Percentiles rank a stretch among this genome's conserved stretches.
These are phyloP conservation scores for Danio kyathit DNA, from an alignment of 2,797 vertebrate genomes.

Conservation along the genomic window DNA sequence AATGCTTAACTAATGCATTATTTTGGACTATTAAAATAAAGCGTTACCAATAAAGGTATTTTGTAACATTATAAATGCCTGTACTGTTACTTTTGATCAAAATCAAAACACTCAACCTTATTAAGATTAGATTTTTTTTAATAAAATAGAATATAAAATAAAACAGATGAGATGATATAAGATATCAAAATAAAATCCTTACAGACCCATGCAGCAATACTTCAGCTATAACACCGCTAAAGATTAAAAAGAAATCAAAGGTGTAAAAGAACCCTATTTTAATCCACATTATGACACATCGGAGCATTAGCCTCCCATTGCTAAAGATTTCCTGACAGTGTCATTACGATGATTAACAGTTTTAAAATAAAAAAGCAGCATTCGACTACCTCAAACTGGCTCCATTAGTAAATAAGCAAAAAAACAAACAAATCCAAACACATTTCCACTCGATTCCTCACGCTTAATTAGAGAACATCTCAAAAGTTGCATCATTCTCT, in stretches of 20 bases:
- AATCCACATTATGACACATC: not conserved
- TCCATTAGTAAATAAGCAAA: constrained; percentile 11
- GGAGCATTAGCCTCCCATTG: not conserved
- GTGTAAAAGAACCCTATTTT: not conserved
- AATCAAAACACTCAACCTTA: too few relatives aligned
- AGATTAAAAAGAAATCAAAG: constrained; percentile 29
- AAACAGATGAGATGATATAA: too few relatives aligned
- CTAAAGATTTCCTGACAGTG: constrained; percentile 5
- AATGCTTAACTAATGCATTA: too few relatives aligned
- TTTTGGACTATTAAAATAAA: too few relatives aligned
- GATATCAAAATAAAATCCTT: too few relatives aligned
- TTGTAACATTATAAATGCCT: too few relatives aligned
- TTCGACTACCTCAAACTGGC: constrained; percentile 11
- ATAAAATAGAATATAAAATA: too few relatives aligned
- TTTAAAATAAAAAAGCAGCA: not conserved
- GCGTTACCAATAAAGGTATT: too few relatives aligned
- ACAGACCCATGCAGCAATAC: too few relatives aligned
- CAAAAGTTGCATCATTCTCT: constrained; percentile 19
- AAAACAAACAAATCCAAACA: constrained; percentile 33
- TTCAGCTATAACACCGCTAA: constrained; percentile 1
- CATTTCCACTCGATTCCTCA: not conserved
- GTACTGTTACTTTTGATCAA: too few relatives aligned
- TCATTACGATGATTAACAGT: constrained; percentile 21
- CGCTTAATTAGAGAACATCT: constrained; percentile 24
- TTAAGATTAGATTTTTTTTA: too few relatives aligned